Evolutionary conservation across 2,888 invertebrate species (phyloP).

Genomic region (Hypomecis punctinalis): DNA sequence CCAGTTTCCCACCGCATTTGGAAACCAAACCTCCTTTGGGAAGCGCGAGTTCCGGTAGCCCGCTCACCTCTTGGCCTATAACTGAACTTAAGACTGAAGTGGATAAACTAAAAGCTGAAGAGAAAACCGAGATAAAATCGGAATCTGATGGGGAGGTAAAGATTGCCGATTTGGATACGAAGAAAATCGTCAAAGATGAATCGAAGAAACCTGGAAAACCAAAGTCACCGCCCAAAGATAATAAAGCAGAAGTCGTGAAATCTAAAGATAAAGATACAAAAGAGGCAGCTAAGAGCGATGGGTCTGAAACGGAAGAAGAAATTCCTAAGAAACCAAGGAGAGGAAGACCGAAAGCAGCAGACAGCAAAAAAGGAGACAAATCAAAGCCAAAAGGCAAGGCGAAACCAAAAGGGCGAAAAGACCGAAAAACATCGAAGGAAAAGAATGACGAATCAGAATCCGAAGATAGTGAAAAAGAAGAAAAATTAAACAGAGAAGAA

Average conservation of each 20-base stretch:
- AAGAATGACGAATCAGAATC: constrained; percentile 84
- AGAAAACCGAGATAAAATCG: constrained; percentile 77
- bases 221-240: constrained; percentile 50
- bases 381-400: constrained; percentile 68
- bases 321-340: constrained; percentile 63
- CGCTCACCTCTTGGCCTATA: constrained; percentile 75
- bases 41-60: constrained; percentile 72
- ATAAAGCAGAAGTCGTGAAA: constrained; percentile 47
- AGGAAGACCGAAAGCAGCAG: constrained; percentile 61
- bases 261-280: constrained; percentile 56
- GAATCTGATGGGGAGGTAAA: constrained; percentile 83
- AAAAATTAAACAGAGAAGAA: constrained; percentile 86
- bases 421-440: constrained; percentile 77
- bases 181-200: constrained; percentile 76
- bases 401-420: constrained; percentile 76
- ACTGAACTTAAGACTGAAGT: constrained; percentile 77
- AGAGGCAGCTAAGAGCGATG: constrained; percentile 59
- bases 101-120: constrained; percentile 76
- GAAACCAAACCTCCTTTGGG: constrained; percentile 75
- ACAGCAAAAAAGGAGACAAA: constrained; percentile 68
- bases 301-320: constrained; percentile 69
- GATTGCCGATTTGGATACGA: constrained; percentile 81
- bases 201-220: constrained; percentile 53
- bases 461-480: constrained; percentile 84
- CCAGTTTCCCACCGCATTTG: constrained; percentile 64